Evolutionary conservation across 2,888 invertebrate genomes (phyloP).

Genomic region (Zhengitettix transpicula): DNA sequence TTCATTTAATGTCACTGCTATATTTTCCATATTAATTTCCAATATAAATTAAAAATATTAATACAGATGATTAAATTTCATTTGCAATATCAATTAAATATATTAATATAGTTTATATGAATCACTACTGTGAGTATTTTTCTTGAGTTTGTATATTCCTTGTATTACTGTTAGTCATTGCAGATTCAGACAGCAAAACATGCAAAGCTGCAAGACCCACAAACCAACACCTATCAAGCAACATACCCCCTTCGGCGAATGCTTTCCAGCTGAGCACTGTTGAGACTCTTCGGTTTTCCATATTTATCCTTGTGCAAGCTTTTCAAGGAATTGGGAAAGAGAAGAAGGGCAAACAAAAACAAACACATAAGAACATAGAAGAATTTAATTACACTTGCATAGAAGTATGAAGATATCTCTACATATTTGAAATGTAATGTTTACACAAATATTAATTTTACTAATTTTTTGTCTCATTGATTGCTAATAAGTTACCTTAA

Average conservation of each 20-base stretch:
- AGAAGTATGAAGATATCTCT: background rate
- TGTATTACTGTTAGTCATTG: too few species aligned
- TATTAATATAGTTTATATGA: too few species aligned
- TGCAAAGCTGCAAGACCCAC: too few species aligned
- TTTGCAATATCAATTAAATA: too few species aligned
- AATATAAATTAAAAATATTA: too few species aligned
- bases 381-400: background rate
- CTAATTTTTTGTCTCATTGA: background rate
- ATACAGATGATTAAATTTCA: too few species aligned
- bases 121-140: too few species aligned
- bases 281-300: slow-evolving; percentile 65
- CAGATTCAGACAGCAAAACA: too few species aligned
- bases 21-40: too few species aligned
- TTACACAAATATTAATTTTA: background rate
- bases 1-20: too few species aligned
- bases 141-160: too few species aligned
- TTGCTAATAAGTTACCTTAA: too few species aligned
- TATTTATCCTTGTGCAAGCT: slow-evolving; percentile 79
- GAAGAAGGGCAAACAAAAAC: slow-evolving; percentile 10
- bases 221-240: slow-evolving; percentile 14
- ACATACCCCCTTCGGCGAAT: slow-evolving; percentile 62
- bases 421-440: background rate
- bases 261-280: slow-evolving; percentile 57
- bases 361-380: slow-evolving; percentile 6
- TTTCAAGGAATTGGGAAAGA: slow-evolving; percentile 31